Percentiles rank a stretch among this genome's conserved stretches.
Evolutionary conservation across 2,888 invertebrate genomes (phyloP).

Genomic region (Troilus luridus): DNA sequence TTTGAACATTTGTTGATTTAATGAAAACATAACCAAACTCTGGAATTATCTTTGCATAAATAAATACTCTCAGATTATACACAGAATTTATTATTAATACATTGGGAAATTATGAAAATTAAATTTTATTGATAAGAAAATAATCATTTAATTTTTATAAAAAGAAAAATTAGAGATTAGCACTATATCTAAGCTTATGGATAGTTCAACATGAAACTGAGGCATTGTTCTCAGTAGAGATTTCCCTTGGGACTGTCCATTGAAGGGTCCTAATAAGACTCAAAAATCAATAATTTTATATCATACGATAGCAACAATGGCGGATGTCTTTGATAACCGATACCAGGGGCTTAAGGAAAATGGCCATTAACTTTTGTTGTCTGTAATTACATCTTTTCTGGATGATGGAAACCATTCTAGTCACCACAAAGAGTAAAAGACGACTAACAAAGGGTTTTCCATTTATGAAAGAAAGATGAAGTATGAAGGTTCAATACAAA

Average conservation of each 20-base stretch:
- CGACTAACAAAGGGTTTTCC: not conserved
- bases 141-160: not conserved
- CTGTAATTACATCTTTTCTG: not conserved
- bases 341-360: not conserved
- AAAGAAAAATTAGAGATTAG: not conserved
- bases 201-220: not conserved
- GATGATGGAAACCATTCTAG: not conserved
- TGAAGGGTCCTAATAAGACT: not conserved
- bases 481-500: not conserved
- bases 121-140: not conserved
- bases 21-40: not conserved
- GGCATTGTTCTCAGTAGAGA: not conserved
- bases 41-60: not conserved
- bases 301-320: not conserved
- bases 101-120: not conserved
- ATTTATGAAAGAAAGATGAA: not conserved
- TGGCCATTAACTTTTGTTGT: not conserved
- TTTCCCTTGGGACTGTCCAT: not conserved
- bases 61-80: not conserved
- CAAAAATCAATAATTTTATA: constrained; percentile 8
- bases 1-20: not conserved
- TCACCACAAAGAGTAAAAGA: not conserved
- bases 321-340: not conserved
- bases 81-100: not conserved
- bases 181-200: not conserved